A percentile compares a stretch with the other conserved stretches of the same genome.
phyloP scores from a whole-genome alignment of 2,888 invertebrate species.

The Brassicogethes aeneus region DNA sequence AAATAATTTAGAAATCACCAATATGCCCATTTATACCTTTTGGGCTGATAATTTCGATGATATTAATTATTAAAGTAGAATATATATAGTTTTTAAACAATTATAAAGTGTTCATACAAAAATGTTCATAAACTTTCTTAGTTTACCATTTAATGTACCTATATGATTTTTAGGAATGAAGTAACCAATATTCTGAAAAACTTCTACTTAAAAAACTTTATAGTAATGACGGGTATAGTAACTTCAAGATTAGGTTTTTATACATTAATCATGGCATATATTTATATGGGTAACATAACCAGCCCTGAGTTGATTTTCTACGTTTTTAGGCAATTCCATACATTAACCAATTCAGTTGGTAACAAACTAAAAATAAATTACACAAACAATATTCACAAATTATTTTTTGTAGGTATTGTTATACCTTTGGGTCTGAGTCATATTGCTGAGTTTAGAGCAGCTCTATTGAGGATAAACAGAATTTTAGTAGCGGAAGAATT shows the following conservation, averaged over 20 bases:
- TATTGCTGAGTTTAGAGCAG: conserved; percentile 67
- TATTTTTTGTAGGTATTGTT: conserved; percentile 82
- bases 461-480: conserved; percentile 57
- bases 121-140: no score
- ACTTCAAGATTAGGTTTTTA: conserved; percentile 11
- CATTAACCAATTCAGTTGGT: conserved; percentile 7
- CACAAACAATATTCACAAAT: no score
- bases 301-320: conserved; percentile 12
- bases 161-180: conserved; percentile 11
- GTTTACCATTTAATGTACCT: no score
- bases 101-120: no score
- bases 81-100: no score
- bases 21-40: no score
- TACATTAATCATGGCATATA: conserved; percentile 11
- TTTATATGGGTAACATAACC: conserved; percentile 11
- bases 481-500: conserved; percentile 43
- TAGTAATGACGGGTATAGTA: conserved; percentile 7
- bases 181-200: conserved; percentile 8
- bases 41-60: no score
- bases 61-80: no score
- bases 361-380: no score
- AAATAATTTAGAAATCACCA: no score
- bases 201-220: conserved; percentile 9
- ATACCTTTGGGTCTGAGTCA: conserved; percentile 77
- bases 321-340: conserved; percentile 8